Conservation (phyloP, 1,140 invertebrate genomes). For the Panonychus citri region DNA sequence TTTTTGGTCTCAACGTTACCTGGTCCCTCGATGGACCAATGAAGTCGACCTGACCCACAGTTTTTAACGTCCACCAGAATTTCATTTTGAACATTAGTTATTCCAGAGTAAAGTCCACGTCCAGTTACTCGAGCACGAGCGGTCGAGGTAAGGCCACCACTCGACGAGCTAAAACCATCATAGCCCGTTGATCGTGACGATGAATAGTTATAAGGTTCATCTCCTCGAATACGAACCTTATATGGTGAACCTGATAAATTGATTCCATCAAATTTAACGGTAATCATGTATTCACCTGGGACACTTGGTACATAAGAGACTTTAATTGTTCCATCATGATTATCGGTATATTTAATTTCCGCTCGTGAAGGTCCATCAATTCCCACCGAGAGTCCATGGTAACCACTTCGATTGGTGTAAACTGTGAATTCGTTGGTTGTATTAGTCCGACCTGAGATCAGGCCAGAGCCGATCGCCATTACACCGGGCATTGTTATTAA, state of each 20-base stretch:
- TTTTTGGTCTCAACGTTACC: conserved; percentile 1
- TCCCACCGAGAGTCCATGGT: conserved; percentile 63
- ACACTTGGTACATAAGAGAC: conserved; percentile 80
- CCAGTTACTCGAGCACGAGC: neutral
- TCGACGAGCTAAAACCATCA: neutral
- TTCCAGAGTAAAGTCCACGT: conserved; percentile 3
- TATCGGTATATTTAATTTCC: conserved; percentile 48
- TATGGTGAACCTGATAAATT: conserved; percentile 55
- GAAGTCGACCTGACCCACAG: conserved; percentile 63
- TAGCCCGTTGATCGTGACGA: neutral
- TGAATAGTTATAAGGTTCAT: neutral
- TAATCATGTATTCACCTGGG: conserved; percentile 89
- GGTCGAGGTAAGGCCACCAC: neutral
- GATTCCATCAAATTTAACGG: conserved; percentile 85
- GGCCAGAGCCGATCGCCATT: conserved; percentile 2
- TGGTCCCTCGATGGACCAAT: conserved; percentile 48
- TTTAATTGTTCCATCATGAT: conserved; percentile 82
- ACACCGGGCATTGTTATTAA: neutral
- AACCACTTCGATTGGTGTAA: conserved; percentile 68
- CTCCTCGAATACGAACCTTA: neutral
- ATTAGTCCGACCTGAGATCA: conserved; percentile 2
- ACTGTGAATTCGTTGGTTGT: conserved; percentile 47
- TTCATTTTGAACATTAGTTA: conserved; percentile 33
- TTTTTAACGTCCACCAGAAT: conserved; percentile 73
- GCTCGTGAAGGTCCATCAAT: conserved; percentile 36